Evolutionary conservation across 1,140 invertebrate species (phyloP).

Genomic region (Ostrea denselamellosa): DNA sequence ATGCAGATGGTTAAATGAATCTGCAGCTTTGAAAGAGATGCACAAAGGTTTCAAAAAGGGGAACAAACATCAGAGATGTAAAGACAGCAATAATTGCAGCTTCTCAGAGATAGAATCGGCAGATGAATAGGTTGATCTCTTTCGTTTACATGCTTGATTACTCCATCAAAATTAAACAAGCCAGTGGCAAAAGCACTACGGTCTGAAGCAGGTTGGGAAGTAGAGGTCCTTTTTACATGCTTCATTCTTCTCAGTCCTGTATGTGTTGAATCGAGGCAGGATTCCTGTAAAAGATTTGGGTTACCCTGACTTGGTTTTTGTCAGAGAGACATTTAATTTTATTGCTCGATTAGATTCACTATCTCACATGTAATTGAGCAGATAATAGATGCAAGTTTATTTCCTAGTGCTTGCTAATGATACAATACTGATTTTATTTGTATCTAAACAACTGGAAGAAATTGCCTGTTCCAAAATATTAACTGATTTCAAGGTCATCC

Average conservation of each 20-base stretch:
- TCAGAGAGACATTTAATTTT: not conserved
- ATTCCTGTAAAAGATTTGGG: not conserved
- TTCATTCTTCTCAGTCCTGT: not conserved
- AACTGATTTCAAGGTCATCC: not conserved
- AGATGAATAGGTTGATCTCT: not conserved
- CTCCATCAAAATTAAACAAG: slow-evolving; percentile 8
- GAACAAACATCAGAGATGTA: no score
- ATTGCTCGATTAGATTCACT: slow-evolving; percentile 12
- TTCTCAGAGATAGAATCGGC: not conserved
- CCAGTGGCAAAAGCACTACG: not conserved
- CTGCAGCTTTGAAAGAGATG: no score
- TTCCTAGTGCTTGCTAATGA: slow-evolving; percentile 9
- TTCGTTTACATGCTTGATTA: not conserved
- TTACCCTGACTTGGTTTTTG: not conserved
- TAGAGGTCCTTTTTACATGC: not conserved
- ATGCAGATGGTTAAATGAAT: no score
- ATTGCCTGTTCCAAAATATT: not conserved
- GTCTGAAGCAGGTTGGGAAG: not conserved
- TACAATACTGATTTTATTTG: slow-evolving; percentile 8
- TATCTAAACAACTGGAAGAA: slow-evolving; percentile 27
- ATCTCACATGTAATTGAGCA: slow-evolving; percentile 26
- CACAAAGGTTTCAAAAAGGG: no score
- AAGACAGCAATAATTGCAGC: no score
- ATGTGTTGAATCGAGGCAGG: not conserved
- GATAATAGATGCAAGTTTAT: slow-evolving; percentile 32